These are phyloP conservation scores for Trissolcus japonicus DNA, from an alignment of 2,888 invertebrate genomes.

Conservation along the genomic window DNA sequence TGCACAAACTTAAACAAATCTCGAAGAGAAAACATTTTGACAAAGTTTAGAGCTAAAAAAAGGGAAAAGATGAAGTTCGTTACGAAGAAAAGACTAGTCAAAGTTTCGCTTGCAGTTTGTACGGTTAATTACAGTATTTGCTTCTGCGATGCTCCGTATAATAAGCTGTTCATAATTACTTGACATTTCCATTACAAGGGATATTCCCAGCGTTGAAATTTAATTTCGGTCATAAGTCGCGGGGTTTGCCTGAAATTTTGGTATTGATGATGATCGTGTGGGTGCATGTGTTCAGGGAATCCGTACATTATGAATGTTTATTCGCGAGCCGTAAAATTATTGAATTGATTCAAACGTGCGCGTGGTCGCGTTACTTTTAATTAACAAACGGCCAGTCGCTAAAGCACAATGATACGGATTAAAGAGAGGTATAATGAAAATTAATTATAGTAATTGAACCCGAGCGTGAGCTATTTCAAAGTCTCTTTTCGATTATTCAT, in stretches of 20 bases:
- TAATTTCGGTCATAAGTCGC: slow-evolving; percentile 34
- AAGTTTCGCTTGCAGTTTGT: not conserved
- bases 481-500: slow-evolving; percentile 1
- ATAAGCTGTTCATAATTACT: slow-evolving; percentile 19
- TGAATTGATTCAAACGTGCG: slow-evolving; percentile 22
- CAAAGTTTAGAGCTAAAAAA: too few relatives aligned
- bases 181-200: slow-evolving; percentile 29
- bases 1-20: too few relatives aligned
- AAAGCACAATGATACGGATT: slow-evolving; percentile 9
- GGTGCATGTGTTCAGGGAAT: not conserved
- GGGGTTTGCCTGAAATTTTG: slow-evolving; percentile 29
- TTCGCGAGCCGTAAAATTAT: slow-evolving; percentile 7
- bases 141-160: too few relatives aligned
- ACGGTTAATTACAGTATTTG: slow-evolving; percentile 6
- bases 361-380: slow-evolving; percentile 24
- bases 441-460: not conserved
- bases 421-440: not conserved
- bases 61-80: too few relatives aligned
- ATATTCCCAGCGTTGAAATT: slow-evolving; percentile 31
- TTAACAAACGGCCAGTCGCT: slow-evolving; percentile 2
- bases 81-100: not conserved
- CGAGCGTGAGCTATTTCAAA: not conserved
- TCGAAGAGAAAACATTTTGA: not conserved
- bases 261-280: slow-evolving; percentile 33
- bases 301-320: slow-evolving; percentile 29